Base-by-base conservation (phyloP, 2,888 invertebrate species). In the Drosophila colorata region DNA sequence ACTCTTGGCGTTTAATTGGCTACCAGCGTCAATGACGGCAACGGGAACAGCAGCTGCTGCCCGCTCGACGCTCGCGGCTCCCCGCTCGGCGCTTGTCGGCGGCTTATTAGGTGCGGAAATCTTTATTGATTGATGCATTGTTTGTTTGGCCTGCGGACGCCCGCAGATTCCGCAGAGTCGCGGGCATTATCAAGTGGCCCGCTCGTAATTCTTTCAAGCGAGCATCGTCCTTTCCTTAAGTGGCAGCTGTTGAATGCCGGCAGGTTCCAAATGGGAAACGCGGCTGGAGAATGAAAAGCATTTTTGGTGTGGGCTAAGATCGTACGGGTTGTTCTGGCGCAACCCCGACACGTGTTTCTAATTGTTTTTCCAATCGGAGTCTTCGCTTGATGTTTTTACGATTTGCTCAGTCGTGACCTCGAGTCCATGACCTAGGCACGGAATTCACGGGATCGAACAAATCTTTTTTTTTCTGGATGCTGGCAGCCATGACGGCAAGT, bases 101-200 rank as follows among this genome's bases (percentile, higher is more conserved):
- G 79, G 84, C 88, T 83, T 85, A 85, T 88, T 83, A 88, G 88
- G 88, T 89, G 89, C 81, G 87, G 89, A 88, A 89, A 89, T 88
- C 89, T 88, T 88, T 88, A 88, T 88, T 87, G 89, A 88, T 89
- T 85, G 85, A 83, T 88, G 81, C 82, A 69, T 85, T 86, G 85
- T 87, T 90, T 83, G 87, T 71, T 88, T 80, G 82, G 69, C 82
- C 69, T 70, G 74, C 18, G 31, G 74, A 59, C 63, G 73, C 82
- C 87, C 87, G 87, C 87, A 83, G 69, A 40, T 53, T 48, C 47
- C 68, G 55, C 46, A 14, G n/a, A n/a, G 48, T 28, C 18, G 46
- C 9, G 43, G 58, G 48, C 55, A 44, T 41, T 33, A 51, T 61
- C 66, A 66, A 80, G 75, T 68, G 68, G 58, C 13, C 9, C 37